Conservation (phyloP, 2,797 vertebrate genomes). For the Decapterus maruadsi region DNA sequence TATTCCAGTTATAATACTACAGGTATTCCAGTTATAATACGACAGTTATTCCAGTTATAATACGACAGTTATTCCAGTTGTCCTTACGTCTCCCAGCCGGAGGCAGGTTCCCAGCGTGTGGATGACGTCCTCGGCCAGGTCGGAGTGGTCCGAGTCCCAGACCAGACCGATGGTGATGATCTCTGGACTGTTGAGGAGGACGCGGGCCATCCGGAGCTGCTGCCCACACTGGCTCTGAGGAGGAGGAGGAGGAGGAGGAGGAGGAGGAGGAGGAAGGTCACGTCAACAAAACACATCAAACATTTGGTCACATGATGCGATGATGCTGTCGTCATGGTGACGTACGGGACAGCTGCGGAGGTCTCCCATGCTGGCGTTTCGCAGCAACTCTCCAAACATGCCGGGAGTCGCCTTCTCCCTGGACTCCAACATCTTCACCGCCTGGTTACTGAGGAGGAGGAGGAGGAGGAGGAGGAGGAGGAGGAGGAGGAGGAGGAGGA, state of each 20-base stretch:
- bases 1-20: too few species aligned
- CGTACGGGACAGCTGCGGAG: constrained; percentile 94
- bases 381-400: constrained; percentile 97
- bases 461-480: background rate
- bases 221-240: constrained; percentile 94
- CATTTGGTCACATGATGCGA: background rate
- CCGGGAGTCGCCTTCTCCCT: constrained; percentile 94
- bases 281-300: background rate
- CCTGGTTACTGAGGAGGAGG: constrained; percentile 90
- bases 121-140: constrained; percentile 96
- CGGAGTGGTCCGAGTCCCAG: constrained; percentile 97
- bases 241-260: background rate
- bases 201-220: constrained; percentile 93
- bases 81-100: constrained; percentile 89
- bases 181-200: constrained; percentile 96
- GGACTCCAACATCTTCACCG: constrained; percentile 95
- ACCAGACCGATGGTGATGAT: constrained; percentile 98
- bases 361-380: constrained; percentile 97
- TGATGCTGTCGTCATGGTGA: background rate
- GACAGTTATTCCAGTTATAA: background rate
- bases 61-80: background rate
- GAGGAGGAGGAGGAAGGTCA: too few species aligned
- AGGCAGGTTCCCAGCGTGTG: constrained; percentile 96
- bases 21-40: too few species aligned
- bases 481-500: too few species aligned